These are phyloP conservation scores for Pachycephus smyrnensis DNA, from an alignment of 2,888 invertebrate species.

Conservation along the genomic window DNA sequence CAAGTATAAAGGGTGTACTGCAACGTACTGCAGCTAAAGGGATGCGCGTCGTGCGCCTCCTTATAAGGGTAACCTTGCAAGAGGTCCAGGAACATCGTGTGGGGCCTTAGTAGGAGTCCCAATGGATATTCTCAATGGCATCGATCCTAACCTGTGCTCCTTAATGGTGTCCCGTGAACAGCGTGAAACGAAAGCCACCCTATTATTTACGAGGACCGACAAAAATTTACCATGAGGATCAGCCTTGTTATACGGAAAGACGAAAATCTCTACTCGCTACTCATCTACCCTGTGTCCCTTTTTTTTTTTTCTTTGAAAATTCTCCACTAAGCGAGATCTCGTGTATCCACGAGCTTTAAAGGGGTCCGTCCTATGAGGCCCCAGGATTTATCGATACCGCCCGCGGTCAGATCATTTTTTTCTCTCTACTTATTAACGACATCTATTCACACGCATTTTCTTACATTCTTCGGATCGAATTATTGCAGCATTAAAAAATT, in stretches of 20 bases:
- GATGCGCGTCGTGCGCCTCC: conserved; percentile 2
- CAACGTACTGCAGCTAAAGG: not conserved
- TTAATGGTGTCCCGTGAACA: conserved; percentile 8
- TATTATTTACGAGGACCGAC: not conserved
- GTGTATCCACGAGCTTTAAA: not conserved
- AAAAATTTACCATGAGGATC: not conserved
- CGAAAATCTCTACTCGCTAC: not conserved
- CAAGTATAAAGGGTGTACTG: not conserved
- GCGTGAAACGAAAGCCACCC: not conserved
- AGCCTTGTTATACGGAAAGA: not conserved
- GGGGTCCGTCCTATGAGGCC: not conserved
- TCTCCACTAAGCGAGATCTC: not conserved
- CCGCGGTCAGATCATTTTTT: not conserved
- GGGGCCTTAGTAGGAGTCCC: not conserved
- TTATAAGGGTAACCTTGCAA: not conserved
- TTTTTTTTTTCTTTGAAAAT: not conserved
- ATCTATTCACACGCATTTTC: not conserved
- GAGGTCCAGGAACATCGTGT: not conserved
- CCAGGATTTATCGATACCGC: not conserved
- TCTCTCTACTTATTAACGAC: not conserved
- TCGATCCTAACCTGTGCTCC: not conserved
- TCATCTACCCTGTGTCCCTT: not conserved
- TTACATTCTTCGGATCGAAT: not conserved
- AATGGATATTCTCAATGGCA: not conserved
- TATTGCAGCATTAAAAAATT: no score